Base-by-base conservation (phyloP, 2,113 vertebrate species). In the Diadophis punctatus region DNA sequence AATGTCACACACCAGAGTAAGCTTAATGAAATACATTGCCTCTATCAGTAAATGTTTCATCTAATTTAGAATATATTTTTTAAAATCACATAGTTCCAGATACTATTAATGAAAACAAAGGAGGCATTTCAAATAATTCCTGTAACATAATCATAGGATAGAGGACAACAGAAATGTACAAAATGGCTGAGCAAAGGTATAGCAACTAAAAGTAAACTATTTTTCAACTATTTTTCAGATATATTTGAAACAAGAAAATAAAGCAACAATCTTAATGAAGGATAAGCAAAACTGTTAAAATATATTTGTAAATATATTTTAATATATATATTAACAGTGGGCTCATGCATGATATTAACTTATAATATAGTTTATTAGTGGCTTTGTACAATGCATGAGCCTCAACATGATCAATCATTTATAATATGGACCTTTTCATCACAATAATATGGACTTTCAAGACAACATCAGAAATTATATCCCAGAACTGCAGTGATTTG, bases 1-100 rank as follows among this genome's bases (percentile, higher is more conserved):
- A 95, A 93, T 48, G 84, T 7, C 20, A 87, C 1, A 5, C 12
- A 52, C 12, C 18, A 92, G 5, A 74, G 86, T 46, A 63, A 25
- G 90, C 25, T 18, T 20, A 74, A 87, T 0, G 0, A 16, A 93
- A 55, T 0, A 0, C 8, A 90, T 23, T 92, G 43, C 22, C 10
- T 49, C 46, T 25, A 25, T 49, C 85, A 86, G 46, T 14, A 86
- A 49, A 49, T 51, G 27, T 48, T 49, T 87, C 87, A 89, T 92
- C 87, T n/a, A 0, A 88, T 18, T 23, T 60, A 60, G 25, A 30
- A 51, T 53, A 8, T n/a, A 39, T 16, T n/a, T 51, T 53, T 53
- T 4, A 53, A 51, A 52, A n/a, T 52, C 49, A 52, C 49, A 18
- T 11, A 27, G 23, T 46, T 49, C 25, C 46, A 87, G 30, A 5